Base-by-base conservation (phyloP, 2,888 invertebrate species). In the Myopa testacea region DNA sequence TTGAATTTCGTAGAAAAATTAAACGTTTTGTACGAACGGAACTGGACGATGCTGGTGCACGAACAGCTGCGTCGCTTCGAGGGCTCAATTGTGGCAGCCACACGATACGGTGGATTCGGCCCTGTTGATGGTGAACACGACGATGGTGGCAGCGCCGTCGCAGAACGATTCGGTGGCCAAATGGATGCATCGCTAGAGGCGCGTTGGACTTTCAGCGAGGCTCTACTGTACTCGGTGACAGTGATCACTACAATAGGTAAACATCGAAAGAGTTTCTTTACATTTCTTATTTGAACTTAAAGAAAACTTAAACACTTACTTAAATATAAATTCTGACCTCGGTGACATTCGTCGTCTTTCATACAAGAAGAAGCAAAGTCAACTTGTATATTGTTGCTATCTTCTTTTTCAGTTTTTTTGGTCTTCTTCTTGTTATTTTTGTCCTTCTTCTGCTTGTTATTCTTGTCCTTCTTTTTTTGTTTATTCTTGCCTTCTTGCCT, bases 191-290 rank as follows among this genome's bases (percentile, higher is more conserved):
- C 19, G 74, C 40, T 70, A 4, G 76, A 69, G 65, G 74, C 84
- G 81, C 87, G 86, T 87, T 96, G 96, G 96, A 94, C 94, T 0
- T 95, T 96, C 88, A 94, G 95, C 40, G 95, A 95, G 81, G 94
- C 96, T 4, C 89, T 96, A 37, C 92, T 96, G 70, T 96, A 96
- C 88, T 95, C 95, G 82, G 93, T 96, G 85, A 96, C 96, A 63
- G 92, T 96, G 84, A 95, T 96, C 87, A 96, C 96, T 81, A 96
- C 96, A 75, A 95, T 96, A 88, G 96, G 96, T 96, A 88, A 55
- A 74, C 55, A 65, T 69, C 19, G n/a, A 67, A 4, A 34, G 6
- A 14, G 55, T 16, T 8, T 2, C 26, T 34, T 67, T 67, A 16
- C 26, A 65, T 10, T 55, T 1, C 2, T 8, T n/a, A 55, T 5